A percentile compares a stretch with the other conserved stretches of the same genome.
Evolutionary conservation across 2,113 vertebrate genomes (phyloP).

Genomic region (Bubo scandiacus): DNA sequence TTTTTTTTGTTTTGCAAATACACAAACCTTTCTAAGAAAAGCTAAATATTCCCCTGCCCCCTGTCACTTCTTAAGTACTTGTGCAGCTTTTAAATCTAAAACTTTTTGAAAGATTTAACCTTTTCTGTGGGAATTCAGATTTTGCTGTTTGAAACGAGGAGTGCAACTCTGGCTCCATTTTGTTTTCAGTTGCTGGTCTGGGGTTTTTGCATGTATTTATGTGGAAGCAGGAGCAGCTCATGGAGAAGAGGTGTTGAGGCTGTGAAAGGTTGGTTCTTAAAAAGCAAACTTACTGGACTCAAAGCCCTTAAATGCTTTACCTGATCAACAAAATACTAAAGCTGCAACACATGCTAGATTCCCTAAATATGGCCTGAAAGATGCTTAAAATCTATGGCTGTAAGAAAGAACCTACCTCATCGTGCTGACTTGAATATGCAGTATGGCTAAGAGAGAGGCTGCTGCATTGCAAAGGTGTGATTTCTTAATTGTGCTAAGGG

Average conservation of each 20-base stretch:
- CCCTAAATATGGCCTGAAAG: background rate
- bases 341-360: background rate
- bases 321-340: background rate
- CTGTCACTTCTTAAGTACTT: background rate
- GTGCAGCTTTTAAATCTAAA: background rate
- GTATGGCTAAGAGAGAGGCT: background rate
- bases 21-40: background rate
- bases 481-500: background rate
- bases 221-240: background rate
- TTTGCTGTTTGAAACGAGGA: background rate
- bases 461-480: background rate
- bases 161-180: background rate
- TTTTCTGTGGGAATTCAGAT: background rate
- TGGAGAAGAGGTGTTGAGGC: background rate
- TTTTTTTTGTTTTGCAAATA: background rate
- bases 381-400: background rate
- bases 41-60: background rate
- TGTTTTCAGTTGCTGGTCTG: background rate
- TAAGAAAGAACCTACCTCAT: background rate
- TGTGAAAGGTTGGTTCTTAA: background rate
- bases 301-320: background rate
- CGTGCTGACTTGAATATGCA: background rate
- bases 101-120: background rate
- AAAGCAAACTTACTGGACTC: background rate
- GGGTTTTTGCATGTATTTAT: background rate